Evolutionary conservation across 2,113 vertebrate genomes (phyloP).

Genomic region (Grallaria varia): DNA sequence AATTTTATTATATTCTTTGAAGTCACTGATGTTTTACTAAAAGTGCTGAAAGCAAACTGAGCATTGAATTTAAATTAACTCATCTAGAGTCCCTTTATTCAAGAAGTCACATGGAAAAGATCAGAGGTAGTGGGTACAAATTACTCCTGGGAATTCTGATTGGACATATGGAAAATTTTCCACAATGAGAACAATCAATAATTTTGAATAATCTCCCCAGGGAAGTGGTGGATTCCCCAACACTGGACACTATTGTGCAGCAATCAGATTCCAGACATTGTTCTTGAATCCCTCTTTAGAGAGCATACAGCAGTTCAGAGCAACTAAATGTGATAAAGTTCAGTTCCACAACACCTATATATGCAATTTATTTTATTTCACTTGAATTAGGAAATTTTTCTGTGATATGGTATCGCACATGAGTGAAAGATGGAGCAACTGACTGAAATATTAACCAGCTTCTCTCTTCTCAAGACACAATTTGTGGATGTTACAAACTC

Average conservation of each 20-base stretch:
- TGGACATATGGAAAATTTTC: not conserved
- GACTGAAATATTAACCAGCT: not conserved
- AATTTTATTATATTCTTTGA: not conserved
- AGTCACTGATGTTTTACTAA: not conserved
- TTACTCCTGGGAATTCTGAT: not conserved
- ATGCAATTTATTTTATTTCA: not conserved
- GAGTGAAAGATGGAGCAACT: not conserved
- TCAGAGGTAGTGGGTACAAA: not conserved
- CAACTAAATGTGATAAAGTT: not conserved
- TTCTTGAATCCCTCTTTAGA: not conserved
- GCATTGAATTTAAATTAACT: not conserved
- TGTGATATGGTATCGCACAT: not conserved
- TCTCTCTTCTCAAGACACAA: not conserved
- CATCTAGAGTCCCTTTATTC: not conserved
- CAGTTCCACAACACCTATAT: not conserved
- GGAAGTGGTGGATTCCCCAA: not conserved
- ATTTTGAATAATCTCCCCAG: not conserved
- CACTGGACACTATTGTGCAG: not conserved
- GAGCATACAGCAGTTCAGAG: not conserved
- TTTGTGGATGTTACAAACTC: not conserved
- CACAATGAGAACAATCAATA: not conserved
- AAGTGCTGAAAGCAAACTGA: not conserved
- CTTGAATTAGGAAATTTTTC: not conserved
- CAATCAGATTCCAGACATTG: not conserved
- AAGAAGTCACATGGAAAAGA: not conserved